Evolutionary conservation across 2,113 vertebrate species (phyloP), one percentile per base, ranked within the genome.

Genomic region (Ptyas mucosa): DNA sequence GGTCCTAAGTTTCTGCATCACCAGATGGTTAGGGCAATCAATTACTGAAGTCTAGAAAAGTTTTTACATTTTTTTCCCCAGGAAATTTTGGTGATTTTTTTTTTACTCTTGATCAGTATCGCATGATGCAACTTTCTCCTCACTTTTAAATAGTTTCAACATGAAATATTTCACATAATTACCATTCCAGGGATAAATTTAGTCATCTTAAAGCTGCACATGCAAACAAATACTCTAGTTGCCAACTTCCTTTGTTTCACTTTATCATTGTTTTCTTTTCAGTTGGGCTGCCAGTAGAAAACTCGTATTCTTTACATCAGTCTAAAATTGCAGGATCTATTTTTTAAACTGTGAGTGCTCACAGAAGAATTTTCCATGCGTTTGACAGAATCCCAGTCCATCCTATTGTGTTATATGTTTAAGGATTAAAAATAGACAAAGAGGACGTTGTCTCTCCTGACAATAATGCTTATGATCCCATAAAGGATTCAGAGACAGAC

Each of bases 1-100:
- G 18, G 75, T 93, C 85, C 64, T 21, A 89, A 18, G 85, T 95
- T 94, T 34, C 51, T 87, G 93, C 91, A 92, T 93, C 61, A 88
- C 34, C 29, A 94, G 53, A 14, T 23, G 91, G 43, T 29, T 87
- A 89, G 87, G 90, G 0, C 1, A 93, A 85, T 46, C 88, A 87
- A 24, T 61, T n/a, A 49, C 53, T 61, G 20, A 88, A 85, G 24
- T 0, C 0, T 69, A 6, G 26, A 88, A 20, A 88, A 90, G 61
- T 49, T 91, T 29, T 10, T 8, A 8, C 10, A 46, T 34, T 26
- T 85, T 53, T 54, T 43, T n/a, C n/a, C 3, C 8, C 81, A 24
- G 9, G 23, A 57, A 51, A 24, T 89, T 94, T 85, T 0, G 0
- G 5, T 91, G 55, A 53, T 92, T 52, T 85, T 46, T 46, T 46